A percentile compares a stretch with the other conserved stretches of the same genome.
These are phyloP conservation scores for Xestia c-nigrum DNA, from an alignment of 2,888 invertebrate species.

Conservation along the genomic window DNA sequence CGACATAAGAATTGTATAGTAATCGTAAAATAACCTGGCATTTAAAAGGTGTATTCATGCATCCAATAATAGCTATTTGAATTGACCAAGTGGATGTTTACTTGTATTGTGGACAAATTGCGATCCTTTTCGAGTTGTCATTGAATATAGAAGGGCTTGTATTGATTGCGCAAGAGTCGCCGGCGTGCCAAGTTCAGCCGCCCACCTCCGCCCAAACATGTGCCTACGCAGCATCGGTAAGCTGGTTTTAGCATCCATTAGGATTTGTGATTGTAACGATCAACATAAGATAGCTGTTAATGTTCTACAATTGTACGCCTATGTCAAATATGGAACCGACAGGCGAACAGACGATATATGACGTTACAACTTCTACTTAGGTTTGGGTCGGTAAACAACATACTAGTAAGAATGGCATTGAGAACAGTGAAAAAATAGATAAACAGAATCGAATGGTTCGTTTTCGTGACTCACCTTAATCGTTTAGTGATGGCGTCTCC, in stretches of 20 bases:
- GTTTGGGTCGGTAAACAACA: conserved; percentile 3
- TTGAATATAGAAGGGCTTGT: conserved; percentile 80
- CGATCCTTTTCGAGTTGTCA: conserved; percentile 63
- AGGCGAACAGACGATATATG: conserved; percentile 42
- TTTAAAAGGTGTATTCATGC: conserved; percentile 35
- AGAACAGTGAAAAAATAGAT: neutral
- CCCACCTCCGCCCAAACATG: conserved; percentile 81
- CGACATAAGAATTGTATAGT: conserved; percentile 54
- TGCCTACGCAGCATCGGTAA: conserved; percentile 79
- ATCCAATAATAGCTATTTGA: conserved; percentile 28
- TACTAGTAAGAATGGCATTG: neutral
- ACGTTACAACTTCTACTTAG: neutral
- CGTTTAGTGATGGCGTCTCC: neutral
- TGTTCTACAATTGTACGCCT: conserved; percentile 51
- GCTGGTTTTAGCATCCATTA: conserved; percentile 67
- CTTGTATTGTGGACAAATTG: conserved; percentile 39
- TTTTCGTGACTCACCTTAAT: conserved; percentile 4
- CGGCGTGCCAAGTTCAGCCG: conserved; percentile 83
- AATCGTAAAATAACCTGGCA: conserved; percentile 32
- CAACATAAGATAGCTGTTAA: conserved; percentile 59
- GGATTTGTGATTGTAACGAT: conserved; percentile 63
- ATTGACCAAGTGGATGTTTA: conserved; percentile 52
- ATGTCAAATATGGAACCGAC: conserved; percentile 36
- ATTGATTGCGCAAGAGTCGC: conserved; percentile 77
- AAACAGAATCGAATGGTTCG: neutral